phyloP scores from a whole-genome alignment of 2,888 invertebrate species.

The Agapostemon virescens region DNA sequence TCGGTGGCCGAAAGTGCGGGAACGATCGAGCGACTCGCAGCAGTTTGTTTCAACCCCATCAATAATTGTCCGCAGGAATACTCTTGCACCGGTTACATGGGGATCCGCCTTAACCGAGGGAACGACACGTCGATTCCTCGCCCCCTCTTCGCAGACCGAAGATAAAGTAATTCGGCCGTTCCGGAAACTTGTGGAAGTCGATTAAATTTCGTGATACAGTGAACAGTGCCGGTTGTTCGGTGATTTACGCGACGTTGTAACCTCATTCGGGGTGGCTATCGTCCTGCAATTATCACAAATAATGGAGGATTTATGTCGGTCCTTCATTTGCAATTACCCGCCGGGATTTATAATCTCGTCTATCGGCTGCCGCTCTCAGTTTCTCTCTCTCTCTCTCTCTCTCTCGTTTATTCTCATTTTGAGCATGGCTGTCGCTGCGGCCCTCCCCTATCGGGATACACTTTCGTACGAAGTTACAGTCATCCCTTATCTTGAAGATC shows the following conservation, averaged over 20 bases:
- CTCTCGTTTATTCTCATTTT: slow-evolving; percentile 40
- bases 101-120: neutral
- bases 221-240: slow-evolving; percentile 44
- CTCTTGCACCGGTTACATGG: neutral
- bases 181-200: slow-evolving; percentile 32
- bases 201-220: slow-evolving; percentile 57
- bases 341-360: slow-evolving; percentile 60
- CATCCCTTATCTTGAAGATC: slow-evolving; percentile 64
- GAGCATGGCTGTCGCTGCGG: slow-evolving; percentile 21
- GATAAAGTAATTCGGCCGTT: slow-evolving; percentile 7
- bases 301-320: slow-evolving; percentile 60
- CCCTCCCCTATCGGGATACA: slow-evolving; percentile 54
- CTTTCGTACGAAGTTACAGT: slow-evolving; percentile 56
- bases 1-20: neutral
- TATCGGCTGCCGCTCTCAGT: slow-evolving; percentile 28
- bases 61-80: neutral
- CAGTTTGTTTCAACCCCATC: neutral
- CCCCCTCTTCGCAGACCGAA: neutral
- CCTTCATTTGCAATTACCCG: slow-evolving; percentile 57
- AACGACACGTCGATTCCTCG: slow-evolving; percentile 2
- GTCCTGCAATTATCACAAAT: slow-evolving; percentile 59
- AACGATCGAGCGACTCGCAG: neutral
- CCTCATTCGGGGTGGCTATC: slow-evolving; percentile 58
- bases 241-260: slow-evolving; percentile 60
- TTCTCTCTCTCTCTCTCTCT: slow-evolving; percentile 2